Evolutionary conservation across 2,797 vertebrate genomes (phyloP), one percentile per base, ranked within the genome.

Genomic region (Hyperoplus immaculatus): DNA sequence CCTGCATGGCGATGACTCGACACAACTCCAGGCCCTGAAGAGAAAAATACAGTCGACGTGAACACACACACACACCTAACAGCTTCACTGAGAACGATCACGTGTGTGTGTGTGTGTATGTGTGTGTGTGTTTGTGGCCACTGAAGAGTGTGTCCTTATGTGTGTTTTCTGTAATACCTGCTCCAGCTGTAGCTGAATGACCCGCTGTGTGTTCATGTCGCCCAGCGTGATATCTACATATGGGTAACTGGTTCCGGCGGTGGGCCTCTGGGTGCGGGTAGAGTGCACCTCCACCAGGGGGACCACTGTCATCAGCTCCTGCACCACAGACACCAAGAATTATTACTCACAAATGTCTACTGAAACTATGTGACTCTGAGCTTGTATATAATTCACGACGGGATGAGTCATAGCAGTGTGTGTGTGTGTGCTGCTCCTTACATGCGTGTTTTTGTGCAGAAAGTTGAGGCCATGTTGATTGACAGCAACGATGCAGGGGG

Each of bases 391-490:
- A 8, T 18, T 77, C 72, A 77, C 10, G 38, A 67, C 38, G 59
- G 55, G 63, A 56, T 67, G 75, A 72, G 60, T 82, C 72, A 69
- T 43, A 43, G 70, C 11, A 45, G 55, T 8, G 57, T 65, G 49
- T 68, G 54, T 69, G 53, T 67, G 54, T 68, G 55, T 53, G 50
- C 29, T 56, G 0, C 36, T 72, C 88, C 96, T 86, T 92, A 99
- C 98, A 0, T 99, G 97, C 62, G 96, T 97, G 68, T 97, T 96
- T 75, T 96, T 97, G 94, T 96, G 96, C 84, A 99, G 95, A 89
- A 99, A 99, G 93, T 96, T 97, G 75, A 99, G 96, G 64, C 98
- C 98, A 0, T 98, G 97, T 90, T 98, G 97, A 93, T 96, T 99
- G 92, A 99, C 95, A 0, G 98, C 97, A 69, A 99, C 90, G 85